Conservation (phyloP, 1,140 invertebrate genomes). For the Condylostylus longicornis region DNA sequence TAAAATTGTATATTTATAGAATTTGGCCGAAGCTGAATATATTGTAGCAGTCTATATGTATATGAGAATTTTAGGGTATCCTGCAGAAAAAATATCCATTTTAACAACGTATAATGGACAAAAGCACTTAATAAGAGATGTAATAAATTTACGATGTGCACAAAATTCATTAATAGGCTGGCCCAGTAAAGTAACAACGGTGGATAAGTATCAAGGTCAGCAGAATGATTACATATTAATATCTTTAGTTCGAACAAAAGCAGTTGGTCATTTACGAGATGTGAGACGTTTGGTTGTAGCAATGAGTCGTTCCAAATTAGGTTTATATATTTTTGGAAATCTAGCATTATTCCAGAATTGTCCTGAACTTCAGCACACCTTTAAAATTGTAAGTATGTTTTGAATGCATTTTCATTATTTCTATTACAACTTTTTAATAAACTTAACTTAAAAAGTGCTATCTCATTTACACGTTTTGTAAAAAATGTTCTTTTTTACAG, state of each 20-base stretch:
- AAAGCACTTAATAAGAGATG: constrained; percentile 92
- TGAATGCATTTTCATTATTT: too few species aligned
- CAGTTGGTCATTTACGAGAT: constrained; percentile 93
- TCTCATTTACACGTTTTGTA: not conserved
- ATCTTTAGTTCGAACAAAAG: constrained; percentile 87
- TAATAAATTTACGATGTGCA: constrained; percentile 86
- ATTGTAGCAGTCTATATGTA: constrained; percentile 97
- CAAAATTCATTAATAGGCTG: constrained; percentile 92
- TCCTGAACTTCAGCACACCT: constrained; percentile 88
- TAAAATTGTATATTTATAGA: constrained; percentile 43
- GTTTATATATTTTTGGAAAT: constrained; percentile 90
- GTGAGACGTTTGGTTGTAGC: constrained; percentile 93
- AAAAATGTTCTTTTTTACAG: constrained; percentile 17
- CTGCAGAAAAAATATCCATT: constrained; percentile 94
- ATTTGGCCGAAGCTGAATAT: constrained; percentile 97
- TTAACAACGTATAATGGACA: constrained; percentile 99
- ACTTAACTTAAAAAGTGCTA: not conserved
- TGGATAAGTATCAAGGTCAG: constrained; percentile 99
- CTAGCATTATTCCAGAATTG: constrained; percentile 90
- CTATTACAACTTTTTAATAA: not conserved
- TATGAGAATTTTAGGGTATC: constrained; percentile 94
- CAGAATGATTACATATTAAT: constrained; percentile 98
- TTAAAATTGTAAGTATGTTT: constrained; percentile 65
- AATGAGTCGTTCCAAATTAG: constrained; percentile 93
- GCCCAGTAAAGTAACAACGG: constrained; percentile 89